A percentile compares a stretch with the other conserved stretches of the same genome.
These are phyloP conservation scores for Spodoptera frugiperda DNA, from an alignment of 1,140 invertebrate species.

Conservation along the genomic window DNA sequence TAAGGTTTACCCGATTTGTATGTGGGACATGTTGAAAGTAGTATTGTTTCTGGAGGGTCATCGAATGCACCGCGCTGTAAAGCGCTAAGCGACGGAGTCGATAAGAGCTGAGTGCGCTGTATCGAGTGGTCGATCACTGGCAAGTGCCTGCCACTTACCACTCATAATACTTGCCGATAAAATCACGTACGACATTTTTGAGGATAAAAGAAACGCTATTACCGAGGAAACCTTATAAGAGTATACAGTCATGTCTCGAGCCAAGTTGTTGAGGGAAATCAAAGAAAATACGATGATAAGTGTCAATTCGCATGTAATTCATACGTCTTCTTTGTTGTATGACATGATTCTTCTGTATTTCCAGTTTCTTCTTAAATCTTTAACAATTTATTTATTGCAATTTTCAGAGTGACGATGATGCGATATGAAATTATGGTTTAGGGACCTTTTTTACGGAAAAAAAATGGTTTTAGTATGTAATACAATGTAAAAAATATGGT, in stretches of 20 bases:
- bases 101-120: constrained; percentile 75
- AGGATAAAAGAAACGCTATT: neutral
- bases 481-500: no score
- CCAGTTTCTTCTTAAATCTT: no score
- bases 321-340: no score
- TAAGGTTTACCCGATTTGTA: neutral
- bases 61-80: constrained; percentile 48
- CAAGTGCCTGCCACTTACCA: constrained; percentile 66
- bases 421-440: no score
- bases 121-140: constrained; percentile 72
- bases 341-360: no score
- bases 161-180: constrained; percentile 53
- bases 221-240: neutral
- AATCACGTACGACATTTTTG: constrained; percentile 39
- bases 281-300: no score
- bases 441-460: no score
- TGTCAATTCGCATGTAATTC: no score
- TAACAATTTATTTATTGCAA: no score
- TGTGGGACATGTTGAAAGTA: constrained; percentile 24
- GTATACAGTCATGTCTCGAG: neutral
- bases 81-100: constrained; percentile 70
- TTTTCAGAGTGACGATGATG: no score
- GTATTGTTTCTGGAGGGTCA: constrained; percentile 49
- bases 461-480: no score
- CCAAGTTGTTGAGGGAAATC: no score